These are phyloP conservation scores for Drepanosiphum platanoidis DNA, from an alignment of 2,888 invertebrate genomes.

Conservation along the genomic window DNA sequence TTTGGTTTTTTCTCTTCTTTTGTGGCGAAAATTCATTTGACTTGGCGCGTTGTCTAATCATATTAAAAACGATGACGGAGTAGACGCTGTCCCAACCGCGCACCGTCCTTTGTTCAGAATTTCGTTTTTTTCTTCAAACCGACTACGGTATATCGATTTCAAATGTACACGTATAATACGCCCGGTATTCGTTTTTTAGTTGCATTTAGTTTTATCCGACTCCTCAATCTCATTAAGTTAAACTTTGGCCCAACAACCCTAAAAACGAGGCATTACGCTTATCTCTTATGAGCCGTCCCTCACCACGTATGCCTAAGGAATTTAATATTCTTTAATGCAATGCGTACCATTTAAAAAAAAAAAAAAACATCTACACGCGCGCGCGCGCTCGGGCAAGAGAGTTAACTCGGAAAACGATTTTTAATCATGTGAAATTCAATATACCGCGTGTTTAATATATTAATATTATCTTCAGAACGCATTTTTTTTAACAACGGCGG, in stretches of 20 bases:
- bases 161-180: too few relatives aligned
- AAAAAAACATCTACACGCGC: background rate
- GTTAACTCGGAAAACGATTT: background rate
- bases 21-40: too few relatives aligned
- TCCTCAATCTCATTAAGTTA: background rate
- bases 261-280: background rate
- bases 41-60: too few relatives aligned
- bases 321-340: background rate
- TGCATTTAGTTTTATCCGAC: conserved; percentile 8
- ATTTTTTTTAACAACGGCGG: too few relatives aligned
- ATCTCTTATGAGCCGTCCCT: background rate
- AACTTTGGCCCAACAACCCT: background rate
- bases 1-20: too few relatives aligned
- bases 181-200: too few relatives aligned
- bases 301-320: background rate
- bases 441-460: background rate
- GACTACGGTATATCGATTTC: too few relatives aligned
- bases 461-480: too few relatives aligned
- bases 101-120: too few relatives aligned
- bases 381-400: background rate
- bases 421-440: background rate
- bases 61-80: too few relatives aligned
- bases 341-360: background rate
- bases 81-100: too few relatives aligned
- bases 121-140: too few relatives aligned